These are phyloP conservation scores for Emys orbicularis DNA, from an alignment of 2,797 vertebrate genomes.

Conservation along the genomic window DNA sequence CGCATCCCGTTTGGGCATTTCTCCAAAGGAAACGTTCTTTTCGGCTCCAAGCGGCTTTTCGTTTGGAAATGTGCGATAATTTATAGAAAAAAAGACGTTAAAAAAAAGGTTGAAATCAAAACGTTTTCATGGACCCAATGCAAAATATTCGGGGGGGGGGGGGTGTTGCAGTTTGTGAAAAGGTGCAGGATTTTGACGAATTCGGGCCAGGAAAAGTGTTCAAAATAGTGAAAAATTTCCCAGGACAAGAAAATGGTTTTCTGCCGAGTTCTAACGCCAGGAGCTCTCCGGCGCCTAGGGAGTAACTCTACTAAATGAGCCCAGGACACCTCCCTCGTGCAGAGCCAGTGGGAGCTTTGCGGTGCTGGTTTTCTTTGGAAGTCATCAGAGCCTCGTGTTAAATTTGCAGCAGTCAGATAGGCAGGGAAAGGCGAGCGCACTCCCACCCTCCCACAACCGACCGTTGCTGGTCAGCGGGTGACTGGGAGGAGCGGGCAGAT, in stretches of 20 bases:
- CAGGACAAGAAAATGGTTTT: background rate
- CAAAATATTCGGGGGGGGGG: accelerated
- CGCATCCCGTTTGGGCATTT: background rate
- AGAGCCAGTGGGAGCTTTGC: background rate
- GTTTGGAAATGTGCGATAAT: background rate
- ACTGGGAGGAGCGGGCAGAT: background rate
- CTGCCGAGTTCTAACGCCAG: background rate
- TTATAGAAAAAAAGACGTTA: too few species aligned
- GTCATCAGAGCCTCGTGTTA: background rate
- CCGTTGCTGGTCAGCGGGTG: background rate
- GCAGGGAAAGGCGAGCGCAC: background rate
- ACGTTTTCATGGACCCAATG: background rate
- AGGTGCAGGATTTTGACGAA: background rate
- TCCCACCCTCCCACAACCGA: background rate
- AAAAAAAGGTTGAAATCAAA: background rate
- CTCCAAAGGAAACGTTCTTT: background rate
- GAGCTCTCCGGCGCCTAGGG: background rate
- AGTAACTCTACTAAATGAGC: background rate
- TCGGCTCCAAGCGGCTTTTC: background rate
- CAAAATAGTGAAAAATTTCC: background rate
- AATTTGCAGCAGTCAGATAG: background rate
- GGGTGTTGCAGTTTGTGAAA: background rate
- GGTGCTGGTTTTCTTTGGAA: background rate
- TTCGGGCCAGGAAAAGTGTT: background rate
- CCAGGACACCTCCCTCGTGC: background rate